phyloP scores from a whole-genome alignment of 2,113 vertebrate genomes.

The Hemiprocne comata region DNA sequence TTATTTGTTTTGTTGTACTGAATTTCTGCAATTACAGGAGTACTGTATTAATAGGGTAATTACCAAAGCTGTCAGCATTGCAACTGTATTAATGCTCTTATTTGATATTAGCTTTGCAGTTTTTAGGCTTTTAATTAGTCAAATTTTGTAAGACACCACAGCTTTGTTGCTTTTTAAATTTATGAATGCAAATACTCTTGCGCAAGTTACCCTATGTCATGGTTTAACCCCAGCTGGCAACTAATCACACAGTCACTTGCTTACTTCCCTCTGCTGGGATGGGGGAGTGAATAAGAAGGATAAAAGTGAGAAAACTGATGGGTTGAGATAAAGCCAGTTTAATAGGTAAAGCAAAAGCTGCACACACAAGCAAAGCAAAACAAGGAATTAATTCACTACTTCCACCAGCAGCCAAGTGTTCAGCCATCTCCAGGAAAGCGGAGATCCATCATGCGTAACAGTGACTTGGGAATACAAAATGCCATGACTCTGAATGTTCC shows the following conservation, averaged over 20 bases:
- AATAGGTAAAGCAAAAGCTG: background rate
- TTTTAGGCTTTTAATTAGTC: constrained; percentile 14
- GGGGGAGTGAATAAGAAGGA: background rate
- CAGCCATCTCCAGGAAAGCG: background rate
- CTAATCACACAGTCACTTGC: no score
- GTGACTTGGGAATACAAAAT: background rate
- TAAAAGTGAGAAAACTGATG: background rate
- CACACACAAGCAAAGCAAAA: background rate
- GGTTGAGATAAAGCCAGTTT: background rate
- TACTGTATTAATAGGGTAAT: background rate
- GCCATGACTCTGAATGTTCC: background rate
- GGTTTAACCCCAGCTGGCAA: no score
- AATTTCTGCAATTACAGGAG: background rate
- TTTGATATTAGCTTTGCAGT: background rate
- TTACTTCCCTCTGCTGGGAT: no score
- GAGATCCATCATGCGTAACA: rapidly evolving
- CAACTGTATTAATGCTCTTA: background rate
- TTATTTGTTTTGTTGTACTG: background rate
- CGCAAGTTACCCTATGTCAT: background rate
- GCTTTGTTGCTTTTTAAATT: background rate
- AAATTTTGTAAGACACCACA: background rate
- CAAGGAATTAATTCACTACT: background rate
- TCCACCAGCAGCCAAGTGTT: background rate
- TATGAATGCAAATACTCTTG: background rate
- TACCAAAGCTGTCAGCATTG: background rate